phyloP scores from a whole-genome alignment of 1,140 invertebrate genomes.

The Listronotus oregonensis region DNA sequence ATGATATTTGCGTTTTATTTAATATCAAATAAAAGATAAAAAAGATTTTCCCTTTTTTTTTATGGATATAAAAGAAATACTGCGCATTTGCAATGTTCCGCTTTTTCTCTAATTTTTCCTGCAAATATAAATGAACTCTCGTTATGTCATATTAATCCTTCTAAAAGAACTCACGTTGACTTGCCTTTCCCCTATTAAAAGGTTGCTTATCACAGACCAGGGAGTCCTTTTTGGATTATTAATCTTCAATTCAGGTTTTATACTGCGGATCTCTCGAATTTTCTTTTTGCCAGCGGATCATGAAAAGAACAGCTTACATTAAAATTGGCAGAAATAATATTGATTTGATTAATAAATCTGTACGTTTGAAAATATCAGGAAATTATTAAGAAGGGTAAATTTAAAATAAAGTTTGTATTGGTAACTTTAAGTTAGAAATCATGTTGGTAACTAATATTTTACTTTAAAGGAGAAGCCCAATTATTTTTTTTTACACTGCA shows the following conservation, averaged over 20 bases:
- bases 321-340: not conserved
- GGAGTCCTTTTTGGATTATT: slow-evolving; percentile 18
- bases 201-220: slow-evolving; percentile 17
- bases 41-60: too few relatives aligned
- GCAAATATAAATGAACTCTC: slow-evolving; percentile 6
- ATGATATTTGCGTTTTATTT: too few relatives aligned
- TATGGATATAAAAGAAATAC: too few relatives aligned
- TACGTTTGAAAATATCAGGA: too few relatives aligned
- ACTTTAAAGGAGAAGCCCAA: too few relatives aligned
- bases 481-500: too few relatives aligned
- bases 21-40: too few relatives aligned
- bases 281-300: not conserved
- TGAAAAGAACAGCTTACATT: not conserved
- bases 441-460: too few relatives aligned
- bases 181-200: slow-evolving; percentile 14
- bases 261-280: not conserved
- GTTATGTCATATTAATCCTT: slow-evolving; percentile 19
- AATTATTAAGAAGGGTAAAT: too few relatives aligned
- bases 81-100: not conserved
- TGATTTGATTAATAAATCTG: not conserved
- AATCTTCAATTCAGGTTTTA: slow-evolving; percentile 9
- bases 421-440: too few relatives aligned
- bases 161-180: slow-evolving; percentile 15
- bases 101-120: not conserved
- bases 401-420: too few relatives aligned